A percentile compares a stretch with the other conserved stretches of the same genome.
Conservation (phyloP, 2,797 vertebrate genomes). For the Mionectes olivaceus region DNA sequence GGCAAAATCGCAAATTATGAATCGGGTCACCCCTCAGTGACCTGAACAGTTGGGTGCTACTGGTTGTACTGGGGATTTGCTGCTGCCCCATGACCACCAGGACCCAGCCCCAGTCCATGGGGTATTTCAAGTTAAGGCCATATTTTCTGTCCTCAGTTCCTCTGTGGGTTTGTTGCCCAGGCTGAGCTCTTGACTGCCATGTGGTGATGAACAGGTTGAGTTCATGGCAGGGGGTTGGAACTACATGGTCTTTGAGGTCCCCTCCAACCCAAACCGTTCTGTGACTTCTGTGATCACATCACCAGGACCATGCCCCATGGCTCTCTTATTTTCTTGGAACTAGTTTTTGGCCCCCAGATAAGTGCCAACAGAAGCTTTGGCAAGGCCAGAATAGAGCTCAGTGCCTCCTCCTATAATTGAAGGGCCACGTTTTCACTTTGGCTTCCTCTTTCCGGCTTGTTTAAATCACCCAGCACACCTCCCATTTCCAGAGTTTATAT, state of each 20-base stretch:
- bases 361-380: background rate
- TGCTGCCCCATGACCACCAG: background rate
- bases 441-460: background rate
- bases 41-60: background rate
- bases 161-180: background rate
- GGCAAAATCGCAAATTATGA: background rate
- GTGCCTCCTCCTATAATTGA: background rate
- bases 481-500: background rate
- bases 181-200: background rate
- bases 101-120: fast-evolving
- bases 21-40: background rate
- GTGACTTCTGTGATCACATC: background rate
- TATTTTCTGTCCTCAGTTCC: background rate
- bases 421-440: background rate
- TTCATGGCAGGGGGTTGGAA: background rate
- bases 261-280: background rate
- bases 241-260: background rate
- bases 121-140: background rate
- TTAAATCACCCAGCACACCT: background rate
- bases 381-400: background rate
- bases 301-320: background rate
- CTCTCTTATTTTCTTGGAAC: background rate
- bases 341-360: background rate
- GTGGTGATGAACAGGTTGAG: background rate
- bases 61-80: background rate